Conservation (phyloP, 1,140 invertebrate genomes). For the Bombus picipes region DNA sequence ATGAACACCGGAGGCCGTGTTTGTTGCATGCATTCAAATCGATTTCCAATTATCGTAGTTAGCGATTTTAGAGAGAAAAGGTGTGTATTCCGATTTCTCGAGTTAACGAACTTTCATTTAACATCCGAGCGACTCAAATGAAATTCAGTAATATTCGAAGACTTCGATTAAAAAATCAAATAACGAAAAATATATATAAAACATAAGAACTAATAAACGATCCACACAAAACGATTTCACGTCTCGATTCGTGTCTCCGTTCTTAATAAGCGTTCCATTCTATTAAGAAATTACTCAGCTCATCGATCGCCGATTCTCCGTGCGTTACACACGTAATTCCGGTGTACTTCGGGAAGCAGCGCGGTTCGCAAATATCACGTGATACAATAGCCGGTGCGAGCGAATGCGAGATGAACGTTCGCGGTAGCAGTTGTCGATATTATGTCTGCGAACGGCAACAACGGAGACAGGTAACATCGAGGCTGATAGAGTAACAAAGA, state of each 20-base stretch:
- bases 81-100: not conserved
- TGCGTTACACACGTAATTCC: slow-evolving; percentile 28
- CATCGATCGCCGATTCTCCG: slow-evolving; percentile 19
- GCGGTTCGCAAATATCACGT: slow-evolving; percentile 55
- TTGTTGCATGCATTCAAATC: not conserved
- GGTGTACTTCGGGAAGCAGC: not conserved
- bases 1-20: not conserved
- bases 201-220: no score
- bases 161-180: no score
- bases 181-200: no score
- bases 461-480: slow-evolving; percentile 23
- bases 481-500: not conserved
- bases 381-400: slow-evolving; percentile 35
- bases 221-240: not conserved
- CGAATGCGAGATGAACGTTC: slow-evolving; percentile 50
- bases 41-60: slow-evolving; percentile 14
- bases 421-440: slow-evolving; percentile 59
- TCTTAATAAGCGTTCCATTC: no score
- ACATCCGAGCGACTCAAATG: no score
- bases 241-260: no score
- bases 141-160: no score
- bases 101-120: not conserved
- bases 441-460: slow-evolving; percentile 45
- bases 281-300: slow-evolving; percentile 38
- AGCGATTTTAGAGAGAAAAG: not conserved